phyloP scores from a whole-genome alignment of 2,113 vertebrate species.

The Petaurus breviceps region DNA sequence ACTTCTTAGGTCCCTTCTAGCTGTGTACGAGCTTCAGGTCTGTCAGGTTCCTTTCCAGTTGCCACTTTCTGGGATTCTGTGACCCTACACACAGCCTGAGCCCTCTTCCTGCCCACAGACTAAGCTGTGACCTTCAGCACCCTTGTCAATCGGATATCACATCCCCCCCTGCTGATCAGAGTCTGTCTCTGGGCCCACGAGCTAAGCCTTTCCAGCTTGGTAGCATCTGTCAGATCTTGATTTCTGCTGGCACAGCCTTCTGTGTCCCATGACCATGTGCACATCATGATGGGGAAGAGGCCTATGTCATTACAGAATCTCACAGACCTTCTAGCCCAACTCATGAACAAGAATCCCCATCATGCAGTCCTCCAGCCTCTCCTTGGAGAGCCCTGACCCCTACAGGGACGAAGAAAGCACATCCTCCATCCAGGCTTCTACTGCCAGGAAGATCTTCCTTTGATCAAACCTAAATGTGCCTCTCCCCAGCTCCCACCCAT shows the following conservation, averaged over 20 bases:
- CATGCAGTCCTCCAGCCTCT: background rate
- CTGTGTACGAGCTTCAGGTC: background rate
- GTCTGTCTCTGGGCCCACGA: background rate
- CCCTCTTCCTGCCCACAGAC: background rate
- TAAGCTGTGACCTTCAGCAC: background rate
- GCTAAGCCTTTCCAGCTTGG: background rate
- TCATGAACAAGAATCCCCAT: background rate
- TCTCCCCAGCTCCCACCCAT: background rate
- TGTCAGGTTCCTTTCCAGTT: background rate
- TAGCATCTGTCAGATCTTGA: background rate
- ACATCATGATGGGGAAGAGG: background rate
- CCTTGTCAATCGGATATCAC: background rate
- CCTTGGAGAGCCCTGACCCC: background rate
- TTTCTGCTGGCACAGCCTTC: background rate
- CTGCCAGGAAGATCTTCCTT: too few relatives aligned
- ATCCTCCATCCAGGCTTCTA: background rate
- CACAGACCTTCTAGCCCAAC: background rate
- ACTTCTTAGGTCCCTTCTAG: background rate
- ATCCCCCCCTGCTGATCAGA: background rate
- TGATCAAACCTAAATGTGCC: too few relatives aligned
- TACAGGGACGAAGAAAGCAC: background rate
- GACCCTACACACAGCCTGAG: background rate
- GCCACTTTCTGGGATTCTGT: background rate
- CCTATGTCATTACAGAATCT: background rate
- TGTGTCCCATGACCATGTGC: background rate